Percentiles rank a stretch among this genome's conserved stretches.
These are phyloP conservation scores for Neostethus bicornis DNA, from an alignment of 2,797 vertebrate species.

Conservation along the genomic window DNA sequence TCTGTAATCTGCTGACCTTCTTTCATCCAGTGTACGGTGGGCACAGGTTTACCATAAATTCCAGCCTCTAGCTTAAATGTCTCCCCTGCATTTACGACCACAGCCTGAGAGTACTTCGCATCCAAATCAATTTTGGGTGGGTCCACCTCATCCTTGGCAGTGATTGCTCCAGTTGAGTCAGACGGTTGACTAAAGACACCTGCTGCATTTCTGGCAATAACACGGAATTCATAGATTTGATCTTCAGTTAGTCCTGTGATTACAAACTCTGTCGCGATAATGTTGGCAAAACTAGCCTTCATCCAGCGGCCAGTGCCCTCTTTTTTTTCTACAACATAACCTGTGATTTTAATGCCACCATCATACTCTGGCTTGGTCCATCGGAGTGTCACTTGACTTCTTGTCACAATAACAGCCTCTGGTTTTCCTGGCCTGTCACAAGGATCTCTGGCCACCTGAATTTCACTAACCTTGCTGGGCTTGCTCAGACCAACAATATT, in stretches of 20 bases:
- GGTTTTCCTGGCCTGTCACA: slow-evolving; percentile 95
- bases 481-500: slow-evolving; percentile 96
- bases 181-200: slow-evolving; percentile 91
- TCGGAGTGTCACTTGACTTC: slow-evolving; percentile 90
- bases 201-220: slow-evolving; percentile 96
- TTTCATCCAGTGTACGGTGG: slow-evolving; percentile 91
- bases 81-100: slow-evolving; percentile 92
- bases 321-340: slow-evolving; percentile 96
- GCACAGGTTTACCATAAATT: slow-evolving; percentile 91
- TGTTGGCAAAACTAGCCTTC: slow-evolving; percentile 97
- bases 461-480: slow-evolving; percentile 90
- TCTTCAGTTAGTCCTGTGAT: slow-evolving; percentile 93
- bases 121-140: slow-evolving; percentile 94
- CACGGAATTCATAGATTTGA: slow-evolving; percentile 93
- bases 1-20: slow-evolving; percentile 85
- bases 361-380: slow-evolving; percentile 96
- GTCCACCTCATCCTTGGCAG: slow-evolving; percentile 95
- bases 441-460: slow-evolving; percentile 92
- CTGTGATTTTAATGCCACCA: slow-evolving; percentile 94
- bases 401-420: slow-evolving; percentile 94
- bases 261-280: slow-evolving; percentile 93
- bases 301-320: slow-evolving; percentile 95
- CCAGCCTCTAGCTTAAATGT: slow-evolving; percentile 90
- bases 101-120: slow-evolving; percentile 88
- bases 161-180: slow-evolving; percentile 94